Evolutionary conservation across 2,113 vertebrate species (phyloP).

Genomic region (Jaculus jaculus): DNA sequence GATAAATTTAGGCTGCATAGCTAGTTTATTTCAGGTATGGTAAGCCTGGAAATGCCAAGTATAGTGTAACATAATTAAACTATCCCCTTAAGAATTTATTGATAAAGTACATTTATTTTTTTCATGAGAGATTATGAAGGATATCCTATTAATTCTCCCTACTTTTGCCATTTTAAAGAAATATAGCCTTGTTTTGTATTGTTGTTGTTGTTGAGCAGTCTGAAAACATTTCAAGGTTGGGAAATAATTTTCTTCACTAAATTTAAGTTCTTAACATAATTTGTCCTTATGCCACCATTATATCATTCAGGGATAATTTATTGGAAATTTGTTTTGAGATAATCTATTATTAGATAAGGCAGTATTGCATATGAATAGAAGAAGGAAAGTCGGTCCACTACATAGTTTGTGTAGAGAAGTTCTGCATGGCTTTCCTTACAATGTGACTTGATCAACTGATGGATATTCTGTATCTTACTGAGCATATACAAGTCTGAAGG

Average conservation of each 20-base stretch:
- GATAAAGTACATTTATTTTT: slow-evolving; percentile 40
- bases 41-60: neutral
- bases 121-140: neutral
- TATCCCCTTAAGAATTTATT: slow-evolving; percentile 34
- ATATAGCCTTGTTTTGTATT: slow-evolving; percentile 48
- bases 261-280: slow-evolving; percentile 54
- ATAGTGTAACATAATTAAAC: slow-evolving; percentile 48
- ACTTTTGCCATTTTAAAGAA: slow-evolving; percentile 62
- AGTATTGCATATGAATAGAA: neutral
- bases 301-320: neutral
- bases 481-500: neutral
- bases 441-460: neutral
- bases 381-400: neutral
- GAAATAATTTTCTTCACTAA: slow-evolving; percentile 66
- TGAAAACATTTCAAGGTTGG: slow-evolving; percentile 60
- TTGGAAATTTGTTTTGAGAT: neutral
- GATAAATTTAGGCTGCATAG: too few species aligned
- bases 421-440: neutral
- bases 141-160: slow-evolving; percentile 52
- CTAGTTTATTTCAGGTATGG: neutral
- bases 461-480: neutral
- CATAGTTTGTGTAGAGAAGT: neutral
- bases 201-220: slow-evolving; percentile 51
- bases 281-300: slow-evolving; percentile 43
- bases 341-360: neutral